Conservation (phyloP, 2,797 vertebrate species). For the Hafferia zeledoni region DNA sequence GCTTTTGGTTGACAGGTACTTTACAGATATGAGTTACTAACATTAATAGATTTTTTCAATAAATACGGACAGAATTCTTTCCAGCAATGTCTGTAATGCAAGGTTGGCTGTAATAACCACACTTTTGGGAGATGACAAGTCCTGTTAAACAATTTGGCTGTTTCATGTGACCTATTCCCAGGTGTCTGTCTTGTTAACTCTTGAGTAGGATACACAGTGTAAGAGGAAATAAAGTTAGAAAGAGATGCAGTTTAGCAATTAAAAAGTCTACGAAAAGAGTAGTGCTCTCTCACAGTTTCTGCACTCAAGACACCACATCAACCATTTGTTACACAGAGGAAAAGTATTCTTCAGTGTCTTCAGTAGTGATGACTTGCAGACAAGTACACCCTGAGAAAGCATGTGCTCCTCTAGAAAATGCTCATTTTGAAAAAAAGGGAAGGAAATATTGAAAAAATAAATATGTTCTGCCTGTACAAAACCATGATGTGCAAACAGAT, state of each 20-base stretch:
- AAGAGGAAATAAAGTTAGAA: neutral
- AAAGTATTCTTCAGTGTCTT: neutral
- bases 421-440: neutral
- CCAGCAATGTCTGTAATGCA: neutral
- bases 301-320: neutral
- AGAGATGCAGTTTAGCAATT: neutral
- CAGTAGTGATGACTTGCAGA: neutral
- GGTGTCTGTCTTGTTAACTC: neutral
- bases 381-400: neutral
- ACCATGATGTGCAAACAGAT: neutral
- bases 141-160: neutral
- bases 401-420: neutral
- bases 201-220: neutral
- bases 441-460: neutral
- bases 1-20: neutral
- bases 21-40: neutral
- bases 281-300: neutral
- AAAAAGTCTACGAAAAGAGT: neutral
- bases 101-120: neutral
- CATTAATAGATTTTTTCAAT: neutral
- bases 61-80: neutral
- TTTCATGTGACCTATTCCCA: neutral
- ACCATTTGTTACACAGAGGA: neutral
- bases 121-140: neutral
- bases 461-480: neutral